A percentile compares a stretch with the other conserved stretches of the same genome.
phyloP scores from a whole-genome alignment of 1,140 invertebrate genomes.

The Phymastichus coffea region DNA sequence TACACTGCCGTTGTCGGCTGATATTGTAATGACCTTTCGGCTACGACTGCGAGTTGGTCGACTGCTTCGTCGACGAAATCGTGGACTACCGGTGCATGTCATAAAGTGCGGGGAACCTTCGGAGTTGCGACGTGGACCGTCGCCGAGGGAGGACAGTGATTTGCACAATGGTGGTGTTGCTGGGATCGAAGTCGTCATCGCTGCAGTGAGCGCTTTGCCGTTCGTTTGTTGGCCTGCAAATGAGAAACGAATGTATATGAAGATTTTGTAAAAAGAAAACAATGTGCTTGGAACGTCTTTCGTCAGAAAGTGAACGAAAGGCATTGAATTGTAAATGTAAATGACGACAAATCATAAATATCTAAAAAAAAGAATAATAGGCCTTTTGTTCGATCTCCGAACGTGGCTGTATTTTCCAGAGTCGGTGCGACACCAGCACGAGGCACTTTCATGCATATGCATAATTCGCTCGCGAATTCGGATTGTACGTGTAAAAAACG shows the following conservation, averaged over 20 bases:
- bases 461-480: conserved; percentile 34
- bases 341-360: too few species aligned
- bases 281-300: too few species aligned
- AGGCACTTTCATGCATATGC: conserved; percentile 20
- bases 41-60: neutral
- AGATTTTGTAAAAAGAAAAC: too few species aligned
- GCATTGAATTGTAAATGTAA: too few species aligned
- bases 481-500: too few species aligned
- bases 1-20: conserved; percentile 33
- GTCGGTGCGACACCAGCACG: too few species aligned
- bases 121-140: conserved; percentile 45
- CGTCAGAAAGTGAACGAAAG: too few species aligned
- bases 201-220: conserved; percentile 31
- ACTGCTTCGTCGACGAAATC: conserved; percentile 36
- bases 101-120: conserved; percentile 52
- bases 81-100: conserved; percentile 48
- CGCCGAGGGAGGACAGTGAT: neutral
- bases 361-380: too few species aligned
- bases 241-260: too few species aligned
- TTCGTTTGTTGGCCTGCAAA: conserved; percentile 15
- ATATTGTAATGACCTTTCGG: conserved; percentile 12
- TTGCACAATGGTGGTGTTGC: neutral
- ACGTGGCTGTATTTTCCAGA: too few species aligned
- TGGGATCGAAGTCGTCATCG: conserved; percentile 25
- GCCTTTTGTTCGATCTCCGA: too few species aligned